A percentile compares a stretch with the other conserved stretches of the same genome.
phyloP scores from a whole-genome alignment of 1,140 invertebrate genomes.

The Drosophila elegans region DNA sequence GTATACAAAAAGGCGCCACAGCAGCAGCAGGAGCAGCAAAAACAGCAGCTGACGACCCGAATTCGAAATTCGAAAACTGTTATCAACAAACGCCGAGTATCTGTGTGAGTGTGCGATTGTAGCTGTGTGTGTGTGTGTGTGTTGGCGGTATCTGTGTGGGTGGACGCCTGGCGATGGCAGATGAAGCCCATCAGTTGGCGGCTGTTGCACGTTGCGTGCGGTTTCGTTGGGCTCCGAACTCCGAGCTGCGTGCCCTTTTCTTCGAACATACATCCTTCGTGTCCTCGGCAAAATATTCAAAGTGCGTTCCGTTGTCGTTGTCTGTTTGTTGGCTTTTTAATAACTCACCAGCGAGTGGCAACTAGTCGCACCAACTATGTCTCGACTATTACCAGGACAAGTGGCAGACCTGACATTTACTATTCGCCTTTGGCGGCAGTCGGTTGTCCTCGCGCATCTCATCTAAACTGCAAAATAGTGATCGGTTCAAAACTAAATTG shows the following conservation, averaged over 20 bases:
- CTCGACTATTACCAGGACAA: conserved; percentile 44
- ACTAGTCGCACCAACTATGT: conserved; percentile 44
- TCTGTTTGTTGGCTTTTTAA: conserved; percentile 46
- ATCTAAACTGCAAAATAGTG: conserved; percentile 1
- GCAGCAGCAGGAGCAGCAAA: conserved; percentile 29
- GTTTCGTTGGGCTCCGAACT: conserved; percentile 46
- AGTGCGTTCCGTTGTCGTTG: conserved; percentile 49
- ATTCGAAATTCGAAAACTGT: conserved; percentile 79
- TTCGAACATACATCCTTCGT: conserved; percentile 24
- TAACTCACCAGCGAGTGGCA: conserved; percentile 34
- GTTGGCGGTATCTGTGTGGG: conserved; percentile 32
- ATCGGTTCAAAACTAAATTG: conserved; percentile 17
- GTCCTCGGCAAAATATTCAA: conserved; percentile 58
- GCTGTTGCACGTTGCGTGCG: conserved; percentile 81
- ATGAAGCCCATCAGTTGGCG: conserved; percentile 76
- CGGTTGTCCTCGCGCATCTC: conserved; percentile 54
- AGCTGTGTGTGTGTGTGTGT: conserved; percentile 10
- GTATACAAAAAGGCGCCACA: conserved; percentile 40
- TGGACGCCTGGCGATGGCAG: conserved; percentile 49
- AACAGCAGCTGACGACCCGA: conserved; percentile 65
- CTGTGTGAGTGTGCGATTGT: conserved; percentile 18
- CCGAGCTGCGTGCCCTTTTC: conserved; percentile 62
- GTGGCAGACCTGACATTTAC: conserved; percentile 55
- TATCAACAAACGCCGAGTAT: conserved; percentile 63
- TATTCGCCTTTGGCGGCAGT: conserved; percentile 54